Base-by-base conservation (phyloP, 2,888 invertebrate genomes). In the Scaptomyza reducta region DNA sequence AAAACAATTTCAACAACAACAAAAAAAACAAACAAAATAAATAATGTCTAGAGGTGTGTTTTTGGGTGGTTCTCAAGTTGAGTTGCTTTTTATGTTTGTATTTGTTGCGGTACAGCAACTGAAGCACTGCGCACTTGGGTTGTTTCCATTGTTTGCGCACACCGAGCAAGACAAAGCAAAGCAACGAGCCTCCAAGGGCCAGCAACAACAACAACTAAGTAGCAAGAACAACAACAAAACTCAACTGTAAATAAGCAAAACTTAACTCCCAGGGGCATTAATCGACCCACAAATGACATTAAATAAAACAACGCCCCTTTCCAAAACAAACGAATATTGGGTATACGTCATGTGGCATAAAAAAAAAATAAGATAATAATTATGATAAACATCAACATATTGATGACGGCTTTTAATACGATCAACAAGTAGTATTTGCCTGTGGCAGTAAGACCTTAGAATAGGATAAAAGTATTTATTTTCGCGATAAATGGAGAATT, bases 61-160 rank as follows among this genome's bases (percentile, higher is more conserved):
- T 31, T 31, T 31, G 31, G 31, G 31, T 31, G 10, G 31, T 31
- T 31, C 31, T 31, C 31, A 31, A 31, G 10, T 31, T 31, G 6
- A 31, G 31, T 31, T 31, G 31, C 10, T 10, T 10, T 31, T 31
- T 9, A 1, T 35, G 0, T 6, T 22, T 49, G 13, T 10, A 13
- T 13, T 35, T 35, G 25, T n/a, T 35, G 16, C 3, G n/a, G 16
- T 9, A 11, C 2, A 18, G 40, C n/a, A n/a, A 9, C n/a, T 22
- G 13, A 18, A 14, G 38, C 45, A 44, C 38, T 73, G 73, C 64
- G 74, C 74, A 74, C 65, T 74, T 74, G 69, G 70, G 46, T 56
- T 64, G 58, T 74, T 74, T 74, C 74, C 74, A 74, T 65, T 74
- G 70, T 59, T 64, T 29, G 33, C 38, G 27, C 31, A 35, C 49